A percentile compares a stretch with the other conserved stretches of the same genome.
phyloP scores from a whole-genome alignment of 2,113 vertebrate species.

The Nothocercus nigrocapillus region DNA sequence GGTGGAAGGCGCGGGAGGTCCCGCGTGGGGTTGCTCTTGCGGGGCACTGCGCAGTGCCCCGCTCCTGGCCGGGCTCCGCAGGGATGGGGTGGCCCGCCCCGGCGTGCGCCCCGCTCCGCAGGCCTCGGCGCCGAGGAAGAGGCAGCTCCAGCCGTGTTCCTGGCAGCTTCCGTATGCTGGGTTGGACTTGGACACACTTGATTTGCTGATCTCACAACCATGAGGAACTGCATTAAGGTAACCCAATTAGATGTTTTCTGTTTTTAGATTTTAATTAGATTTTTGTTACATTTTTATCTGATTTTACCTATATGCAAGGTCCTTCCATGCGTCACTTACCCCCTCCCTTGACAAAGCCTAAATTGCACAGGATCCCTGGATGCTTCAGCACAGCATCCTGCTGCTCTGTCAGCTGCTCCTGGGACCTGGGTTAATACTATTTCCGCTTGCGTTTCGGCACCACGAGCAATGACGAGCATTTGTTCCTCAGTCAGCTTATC shows the following conservation, averaged over 20 bases:
- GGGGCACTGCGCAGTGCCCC: background rate
- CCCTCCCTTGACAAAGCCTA: background rate
- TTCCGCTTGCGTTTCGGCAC: background rate
- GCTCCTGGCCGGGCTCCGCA: background rate
- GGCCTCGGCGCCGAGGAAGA: background rate
- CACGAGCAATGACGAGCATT: background rate
- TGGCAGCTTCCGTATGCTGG: background rate
- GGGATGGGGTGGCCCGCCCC: accelerated
- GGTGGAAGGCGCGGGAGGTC: background rate
- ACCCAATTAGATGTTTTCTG: too few relatives aligned
- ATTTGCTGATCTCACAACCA: background rate
- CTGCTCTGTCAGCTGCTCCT: background rate
- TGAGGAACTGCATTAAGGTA: too few relatives aligned
- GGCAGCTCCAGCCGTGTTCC: background rate
- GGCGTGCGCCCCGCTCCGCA: background rate
- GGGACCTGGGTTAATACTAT: background rate
- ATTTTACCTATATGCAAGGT: background rate
- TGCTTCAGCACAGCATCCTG: background rate
- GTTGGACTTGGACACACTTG: background rate
- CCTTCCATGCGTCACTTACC: background rate
- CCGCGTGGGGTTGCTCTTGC: too few relatives aligned
- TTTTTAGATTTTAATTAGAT: too few relatives aligned
- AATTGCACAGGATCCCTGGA: background rate
- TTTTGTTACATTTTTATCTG: too few relatives aligned
- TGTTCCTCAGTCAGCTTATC: background rate